Evolutionary conservation across 2,797 vertebrate species (phyloP).

Genomic region (Aphelocoma californica): DNA sequence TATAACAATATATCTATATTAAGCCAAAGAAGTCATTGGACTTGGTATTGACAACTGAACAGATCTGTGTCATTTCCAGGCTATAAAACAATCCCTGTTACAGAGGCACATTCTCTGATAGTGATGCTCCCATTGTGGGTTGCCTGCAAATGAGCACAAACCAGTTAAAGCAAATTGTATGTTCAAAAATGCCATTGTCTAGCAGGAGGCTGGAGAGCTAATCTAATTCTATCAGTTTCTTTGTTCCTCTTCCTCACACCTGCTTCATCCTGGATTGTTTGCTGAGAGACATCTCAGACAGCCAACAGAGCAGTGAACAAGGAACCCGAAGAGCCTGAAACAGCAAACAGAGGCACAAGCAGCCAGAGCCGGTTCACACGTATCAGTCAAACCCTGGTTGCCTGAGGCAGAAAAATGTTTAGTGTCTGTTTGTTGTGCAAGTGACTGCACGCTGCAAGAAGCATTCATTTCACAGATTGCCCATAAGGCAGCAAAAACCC

Average conservation of each 20-base stretch:
- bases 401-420: conserved; percentile 47
- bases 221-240: not conserved
- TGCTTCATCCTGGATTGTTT: not conserved
- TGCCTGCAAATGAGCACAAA: not conserved
- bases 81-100: not conserved
- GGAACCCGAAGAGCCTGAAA: not conserved
- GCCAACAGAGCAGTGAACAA: not conserved
- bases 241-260: not conserved
- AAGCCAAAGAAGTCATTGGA: not conserved
- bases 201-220: not conserved
- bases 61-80: not conserved
- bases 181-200: not conserved
- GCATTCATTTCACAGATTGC: conserved; percentile 28
- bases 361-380: conserved; percentile 18
- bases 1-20: not conserved
- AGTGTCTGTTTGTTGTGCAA: conserved; percentile 55
- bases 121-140: not conserved
- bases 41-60: not conserved
- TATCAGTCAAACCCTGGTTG: conserved; percentile 24
- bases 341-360: not conserved
- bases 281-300: not conserved
- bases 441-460: conserved; percentile 15
- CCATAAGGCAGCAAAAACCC: not conserved
- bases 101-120: not conserved
- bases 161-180: not conserved